phyloP scores from a whole-genome alignment of 2,888 invertebrate genomes.

The Scaptomyza reducta region DNA sequence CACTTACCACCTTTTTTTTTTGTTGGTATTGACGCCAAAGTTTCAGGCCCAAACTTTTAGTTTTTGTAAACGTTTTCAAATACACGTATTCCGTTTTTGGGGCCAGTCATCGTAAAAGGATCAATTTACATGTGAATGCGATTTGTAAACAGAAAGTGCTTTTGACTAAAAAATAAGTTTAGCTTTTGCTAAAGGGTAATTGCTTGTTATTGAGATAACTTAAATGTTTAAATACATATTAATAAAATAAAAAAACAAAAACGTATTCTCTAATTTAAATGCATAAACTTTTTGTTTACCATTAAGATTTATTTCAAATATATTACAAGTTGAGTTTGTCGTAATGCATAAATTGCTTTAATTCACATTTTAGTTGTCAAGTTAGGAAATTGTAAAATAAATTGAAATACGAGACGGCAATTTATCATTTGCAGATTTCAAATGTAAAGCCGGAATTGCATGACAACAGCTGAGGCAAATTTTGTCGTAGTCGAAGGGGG shows the following conservation, averaged over 20 bases:
- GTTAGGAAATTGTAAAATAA: slow-evolving; percentile 71
- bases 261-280: slow-evolving; percentile 4
- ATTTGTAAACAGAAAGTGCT: background rate
- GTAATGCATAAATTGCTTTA: slow-evolving; percentile 31
- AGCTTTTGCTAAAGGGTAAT: background rate
- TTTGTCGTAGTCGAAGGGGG: background rate
- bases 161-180: background rate
- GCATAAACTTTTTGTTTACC: slow-evolving; percentile 2
- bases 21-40: background rate
- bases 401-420: slow-evolving; percentile 63
- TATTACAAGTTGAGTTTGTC: slow-evolving; percentile 10
- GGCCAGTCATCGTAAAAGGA: slow-evolving; percentile 13
- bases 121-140: slow-evolving; percentile 8
- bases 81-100: slow-evolving; percentile 28
- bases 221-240: background rate
- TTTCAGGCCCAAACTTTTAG: slow-evolving; percentile 39
- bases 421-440: slow-evolving; percentile 56
- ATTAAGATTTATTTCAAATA: slow-evolving; percentile 19
- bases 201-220: background rate
- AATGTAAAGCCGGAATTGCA: slow-evolving; percentile 12
- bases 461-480: slow-evolving; percentile 38
- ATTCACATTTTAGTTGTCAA: slow-evolving; percentile 32
- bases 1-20: slow-evolving; percentile 1
- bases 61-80: slow-evolving; percentile 53
- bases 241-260: no score